A percentile compares a stretch with the other conserved stretches of the same genome.
phyloP scores from a whole-genome alignment of 2,888 invertebrate genomes.

The Atethmia centrago region DNA sequence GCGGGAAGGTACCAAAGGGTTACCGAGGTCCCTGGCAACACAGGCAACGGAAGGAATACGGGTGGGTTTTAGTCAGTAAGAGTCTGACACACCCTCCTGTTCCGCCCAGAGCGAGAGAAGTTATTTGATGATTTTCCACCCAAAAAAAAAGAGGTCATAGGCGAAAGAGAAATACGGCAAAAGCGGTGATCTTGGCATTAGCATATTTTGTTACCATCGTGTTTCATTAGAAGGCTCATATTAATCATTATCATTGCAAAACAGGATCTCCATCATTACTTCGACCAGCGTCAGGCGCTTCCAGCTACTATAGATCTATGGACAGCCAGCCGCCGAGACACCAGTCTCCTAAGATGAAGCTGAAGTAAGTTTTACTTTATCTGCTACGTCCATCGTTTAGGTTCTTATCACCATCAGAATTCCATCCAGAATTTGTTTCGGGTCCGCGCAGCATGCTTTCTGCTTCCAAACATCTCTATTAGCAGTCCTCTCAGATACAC shows the following conservation, averaged over 20 bases:
- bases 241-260: not conserved
- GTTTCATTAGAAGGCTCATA: not conserved
- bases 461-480: no score
- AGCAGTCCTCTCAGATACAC: no score
- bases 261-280: constrained; percentile 91
- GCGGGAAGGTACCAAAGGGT: no score
- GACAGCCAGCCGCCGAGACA: constrained; percentile 92
- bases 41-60: no score
- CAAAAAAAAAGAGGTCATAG: no score
- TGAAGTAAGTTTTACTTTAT: constrained; percentile 92
- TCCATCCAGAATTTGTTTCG: not conserved
- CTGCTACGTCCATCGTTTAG: not conserved
- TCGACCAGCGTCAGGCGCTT: constrained; percentile 91
- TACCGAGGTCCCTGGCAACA: no score
- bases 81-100: no score
- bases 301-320: constrained; percentile 89
- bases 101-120: no score
- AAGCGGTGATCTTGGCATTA: not conserved
- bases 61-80: no score
- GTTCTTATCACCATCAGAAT: not conserved
- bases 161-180: not conserved
- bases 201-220: not conserved
- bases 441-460: not conserved
- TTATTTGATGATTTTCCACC: no score
- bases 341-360: constrained; percentile 96